Percentiles rank a stretch among this genome's conserved stretches.
Evolutionary conservation across 2,113 vertebrate genomes (phyloP).

Genomic region (Oceanodroma tethys): DNA sequence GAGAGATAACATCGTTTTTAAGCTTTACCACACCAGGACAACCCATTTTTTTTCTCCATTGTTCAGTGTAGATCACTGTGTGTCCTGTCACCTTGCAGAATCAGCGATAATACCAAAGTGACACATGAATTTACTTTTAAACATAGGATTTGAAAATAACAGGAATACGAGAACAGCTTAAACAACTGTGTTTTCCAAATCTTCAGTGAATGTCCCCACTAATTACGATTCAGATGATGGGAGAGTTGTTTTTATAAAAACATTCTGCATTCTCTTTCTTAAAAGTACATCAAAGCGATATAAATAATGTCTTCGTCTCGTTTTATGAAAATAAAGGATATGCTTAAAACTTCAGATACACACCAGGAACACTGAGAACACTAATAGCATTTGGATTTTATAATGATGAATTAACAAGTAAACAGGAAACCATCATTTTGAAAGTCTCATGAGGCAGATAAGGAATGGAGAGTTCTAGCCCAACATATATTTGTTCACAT

Average conservation of each 20-base stretch:
- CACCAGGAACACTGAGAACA: neutral
- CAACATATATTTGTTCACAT: neutral
- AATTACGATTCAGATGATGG: neutral
- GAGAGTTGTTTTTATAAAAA: neutral
- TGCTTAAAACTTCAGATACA: neutral
- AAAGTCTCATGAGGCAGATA: slow-evolving; percentile 20
- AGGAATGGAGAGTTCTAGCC: neutral
- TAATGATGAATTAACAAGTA: slow-evolving; percentile 43
- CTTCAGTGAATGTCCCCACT: neutral
- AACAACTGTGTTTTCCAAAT: neutral
- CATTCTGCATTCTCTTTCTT: neutral
- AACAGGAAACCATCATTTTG: slow-evolving; percentile 45
- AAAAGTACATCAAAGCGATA: neutral
- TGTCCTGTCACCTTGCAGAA: neutral
- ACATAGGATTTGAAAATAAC: neutral
- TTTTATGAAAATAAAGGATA: neutral
- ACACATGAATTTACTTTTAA: neutral
- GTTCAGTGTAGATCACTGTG: neutral
- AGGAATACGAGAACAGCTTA: neutral
- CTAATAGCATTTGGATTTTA: slow-evolving; percentile 24
- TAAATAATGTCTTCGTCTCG: neutral
- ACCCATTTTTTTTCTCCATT: neutral
- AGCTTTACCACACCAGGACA: neutral
- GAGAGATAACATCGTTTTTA: neutral
- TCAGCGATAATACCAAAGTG: neutral